A percentile compares a stretch with the other conserved stretches of the same genome.
phyloP scores from a whole-genome alignment of 2,113 vertebrate genomes.

The Numida meleagris region DNA sequence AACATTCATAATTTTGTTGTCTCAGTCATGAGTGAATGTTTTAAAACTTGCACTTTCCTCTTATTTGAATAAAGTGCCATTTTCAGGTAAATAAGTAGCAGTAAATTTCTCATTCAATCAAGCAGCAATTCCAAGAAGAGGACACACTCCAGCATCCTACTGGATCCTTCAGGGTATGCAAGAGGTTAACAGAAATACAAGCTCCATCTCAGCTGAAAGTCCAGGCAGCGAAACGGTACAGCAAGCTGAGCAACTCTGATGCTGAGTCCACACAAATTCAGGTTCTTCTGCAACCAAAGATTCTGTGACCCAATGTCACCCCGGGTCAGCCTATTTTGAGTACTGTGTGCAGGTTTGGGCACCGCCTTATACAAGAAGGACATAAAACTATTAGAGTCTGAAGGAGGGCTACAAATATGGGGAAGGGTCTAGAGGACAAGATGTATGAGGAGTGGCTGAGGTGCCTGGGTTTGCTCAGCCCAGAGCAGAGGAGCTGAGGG shows the following conservation, averaged over 20 bases:
- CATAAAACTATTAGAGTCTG: too few relatives aligned
- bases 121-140: not conserved
- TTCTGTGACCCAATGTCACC: fast-evolving
- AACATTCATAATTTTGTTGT: not conserved
- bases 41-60: not conserved
- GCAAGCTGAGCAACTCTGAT: not conserved
- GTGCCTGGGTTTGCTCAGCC: too few relatives aligned
- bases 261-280: fast-evolving
- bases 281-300: not conserved
- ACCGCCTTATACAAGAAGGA: too few relatives aligned
- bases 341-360: too few relatives aligned
- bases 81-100: not conserved
- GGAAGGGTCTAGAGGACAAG: too few relatives aligned
- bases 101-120: not conserved
- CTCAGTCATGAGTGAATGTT: not conserved
- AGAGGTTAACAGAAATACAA: not conserved
- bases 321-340: too few relatives aligned
- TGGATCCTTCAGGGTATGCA: not conserved
- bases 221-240: not conserved
- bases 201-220: not conserved
- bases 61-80: not conserved
- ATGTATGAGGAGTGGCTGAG: too few relatives aligned
- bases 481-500: too few relatives aligned
- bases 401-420: too few relatives aligned
- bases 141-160: not conserved